Evolutionary conservation across 2,113 vertebrate species (phyloP).

Genomic region (Zapornia atra): DNA sequence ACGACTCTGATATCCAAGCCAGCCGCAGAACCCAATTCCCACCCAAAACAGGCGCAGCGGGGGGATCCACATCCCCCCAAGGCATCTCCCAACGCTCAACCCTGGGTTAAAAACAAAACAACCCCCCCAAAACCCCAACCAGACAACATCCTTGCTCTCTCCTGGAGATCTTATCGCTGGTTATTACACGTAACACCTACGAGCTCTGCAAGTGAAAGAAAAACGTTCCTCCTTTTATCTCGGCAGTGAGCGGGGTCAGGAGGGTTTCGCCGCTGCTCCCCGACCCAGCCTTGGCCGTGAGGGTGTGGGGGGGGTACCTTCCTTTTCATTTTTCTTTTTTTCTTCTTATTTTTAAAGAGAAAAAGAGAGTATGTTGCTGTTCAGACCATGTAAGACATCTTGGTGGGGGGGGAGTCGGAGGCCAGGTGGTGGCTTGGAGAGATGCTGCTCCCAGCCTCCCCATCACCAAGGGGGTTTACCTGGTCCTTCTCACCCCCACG

Average conservation of each 20-base stretch:
- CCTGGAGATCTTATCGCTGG: constrained; percentile 42
- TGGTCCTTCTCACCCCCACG: not conserved
- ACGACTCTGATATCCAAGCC: not conserved
- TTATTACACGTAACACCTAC: constrained; percentile 57
- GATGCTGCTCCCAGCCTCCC: not conserved
- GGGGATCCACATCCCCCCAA: too few species aligned
- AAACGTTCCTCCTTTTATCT: constrained; percentile 23
- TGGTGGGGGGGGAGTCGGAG: not conserved
- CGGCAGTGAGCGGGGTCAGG: not conserved
- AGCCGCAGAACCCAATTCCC: not conserved
- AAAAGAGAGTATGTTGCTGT: not conserved
- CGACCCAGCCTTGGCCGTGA: not conserved
- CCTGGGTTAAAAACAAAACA: not conserved
- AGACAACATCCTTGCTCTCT: constrained; percentile 19
- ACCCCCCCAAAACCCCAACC: not conserved
- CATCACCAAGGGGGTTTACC: rapidly evolving
- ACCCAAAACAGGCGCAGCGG: too few species aligned
- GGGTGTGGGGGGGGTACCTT: too few species aligned
- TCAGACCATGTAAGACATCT: not conserved
- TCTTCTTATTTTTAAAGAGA: not conserved
- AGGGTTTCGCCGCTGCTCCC: not conserved
- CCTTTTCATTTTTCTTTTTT: not conserved
- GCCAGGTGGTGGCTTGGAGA: not conserved
- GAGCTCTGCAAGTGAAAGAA: constrained; percentile 38
- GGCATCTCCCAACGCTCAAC: rapidly evolving